A percentile compares a stretch with the other conserved stretches of the same genome.
phyloP scores from a whole-genome alignment of 30 jellyfish, hydroid and myxozoan species.

The Cassiopea xamachana region DNA sequence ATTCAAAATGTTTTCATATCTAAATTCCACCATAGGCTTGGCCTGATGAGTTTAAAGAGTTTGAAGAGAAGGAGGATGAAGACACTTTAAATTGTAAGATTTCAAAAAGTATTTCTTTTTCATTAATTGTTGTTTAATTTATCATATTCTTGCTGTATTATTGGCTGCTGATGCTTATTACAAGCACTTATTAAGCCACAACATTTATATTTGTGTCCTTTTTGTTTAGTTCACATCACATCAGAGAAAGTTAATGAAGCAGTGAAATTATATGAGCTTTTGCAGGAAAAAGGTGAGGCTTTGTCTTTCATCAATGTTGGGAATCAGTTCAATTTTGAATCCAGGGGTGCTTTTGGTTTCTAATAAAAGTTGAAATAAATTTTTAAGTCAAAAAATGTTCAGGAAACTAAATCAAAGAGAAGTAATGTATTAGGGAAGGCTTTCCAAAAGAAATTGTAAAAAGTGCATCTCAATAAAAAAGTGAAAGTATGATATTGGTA shows the following conservation, averaged over 20 bases:
- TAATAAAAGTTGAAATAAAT: too few relatives aligned
- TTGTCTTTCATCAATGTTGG: neutral
- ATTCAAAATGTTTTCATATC: neutral
- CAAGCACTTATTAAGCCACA: too few relatives aligned
- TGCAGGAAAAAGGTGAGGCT: slow-evolving; percentile 42
- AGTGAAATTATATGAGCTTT: slow-evolving; percentile 40
- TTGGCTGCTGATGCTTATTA: too few relatives aligned
- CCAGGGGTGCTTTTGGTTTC: too few relatives aligned
- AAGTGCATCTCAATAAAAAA: too few relatives aligned
- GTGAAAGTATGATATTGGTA: too few relatives aligned
- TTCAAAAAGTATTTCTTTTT: neutral
- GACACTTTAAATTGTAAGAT: slow-evolving; percentile 44
- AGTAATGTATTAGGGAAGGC: too few relatives aligned
- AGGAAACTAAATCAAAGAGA: too few relatives aligned
- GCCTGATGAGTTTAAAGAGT: slow-evolving; percentile 60
- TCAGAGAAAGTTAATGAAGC: slow-evolving; percentile 60
- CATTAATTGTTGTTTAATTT: too few relatives aligned
- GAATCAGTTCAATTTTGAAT: neutral
- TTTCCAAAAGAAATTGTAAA: too few relatives aligned
- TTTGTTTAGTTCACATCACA: slow-evolving; percentile 30
- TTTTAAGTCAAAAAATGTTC: too few relatives aligned
- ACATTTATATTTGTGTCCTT: neutral
- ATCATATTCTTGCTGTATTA: too few relatives aligned
- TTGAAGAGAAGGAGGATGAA: slow-evolving; percentile 64
- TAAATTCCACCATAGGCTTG: slow-evolving; percentile 46